phyloP scores from a whole-genome alignment of 1,140 invertebrate species.

The Parapsyche elsis region DNA sequence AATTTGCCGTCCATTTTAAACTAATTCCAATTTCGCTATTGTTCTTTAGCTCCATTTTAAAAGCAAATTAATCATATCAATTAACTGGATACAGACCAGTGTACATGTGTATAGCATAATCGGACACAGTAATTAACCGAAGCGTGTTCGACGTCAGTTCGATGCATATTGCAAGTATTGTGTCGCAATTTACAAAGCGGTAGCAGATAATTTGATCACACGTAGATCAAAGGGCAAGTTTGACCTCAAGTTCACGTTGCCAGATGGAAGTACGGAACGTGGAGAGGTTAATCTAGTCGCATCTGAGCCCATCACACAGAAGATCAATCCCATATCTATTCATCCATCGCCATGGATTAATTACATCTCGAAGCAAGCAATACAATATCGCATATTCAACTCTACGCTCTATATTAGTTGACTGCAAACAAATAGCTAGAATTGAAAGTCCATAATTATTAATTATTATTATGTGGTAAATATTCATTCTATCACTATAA shows the following conservation, averaged over 20 bases:
- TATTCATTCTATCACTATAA: too few species aligned
- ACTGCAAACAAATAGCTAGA: too few species aligned
- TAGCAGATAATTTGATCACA: constrained; percentile 33
- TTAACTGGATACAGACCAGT: too few species aligned
- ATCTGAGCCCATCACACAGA: constrained; percentile 1
- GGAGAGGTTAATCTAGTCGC: constrained; percentile 19
- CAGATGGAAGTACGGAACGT: not conserved
- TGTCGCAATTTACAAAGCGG: constrained; percentile 23
- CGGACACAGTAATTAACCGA: constrained; percentile 5
- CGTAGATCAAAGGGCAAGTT: constrained; percentile 34
- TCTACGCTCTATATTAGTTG: too few species aligned
- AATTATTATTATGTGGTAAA: too few species aligned
- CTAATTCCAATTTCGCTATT: too few species aligned
- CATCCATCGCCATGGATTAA: constrained; percentile 4
- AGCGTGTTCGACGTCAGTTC: not conserved
- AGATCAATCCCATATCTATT: constrained; percentile 21
- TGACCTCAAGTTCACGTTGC: not conserved
- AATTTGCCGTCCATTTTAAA: not conserved
- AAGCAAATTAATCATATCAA: too few species aligned
- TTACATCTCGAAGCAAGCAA: not conserved
- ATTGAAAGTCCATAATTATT: too few species aligned
- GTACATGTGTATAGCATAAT: not conserved
- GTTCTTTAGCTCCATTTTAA: too few species aligned
- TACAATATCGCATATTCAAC: too few species aligned
- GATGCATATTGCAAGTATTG: not conserved